These are phyloP conservation scores for Watsonalla binaria DNA, from an alignment of 2,888 invertebrate genomes.

Conservation along the genomic window DNA sequence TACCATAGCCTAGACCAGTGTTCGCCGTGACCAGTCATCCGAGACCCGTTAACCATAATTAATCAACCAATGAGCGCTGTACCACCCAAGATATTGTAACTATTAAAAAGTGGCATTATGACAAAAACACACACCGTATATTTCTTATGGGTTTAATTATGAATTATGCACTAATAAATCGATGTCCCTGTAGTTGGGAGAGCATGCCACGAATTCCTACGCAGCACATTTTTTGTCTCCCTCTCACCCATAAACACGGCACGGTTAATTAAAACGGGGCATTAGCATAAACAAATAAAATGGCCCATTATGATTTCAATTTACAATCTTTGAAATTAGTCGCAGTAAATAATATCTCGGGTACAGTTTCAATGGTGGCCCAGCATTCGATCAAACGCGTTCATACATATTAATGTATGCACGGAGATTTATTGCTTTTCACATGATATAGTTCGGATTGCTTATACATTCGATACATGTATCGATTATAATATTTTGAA, in stretches of 20 bases:
- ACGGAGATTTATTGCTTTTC: background rate
- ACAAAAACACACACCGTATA: constrained; percentile 40
- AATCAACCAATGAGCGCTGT: background rate
- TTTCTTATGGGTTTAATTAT: constrained; percentile 60
- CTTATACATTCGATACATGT: background rate
- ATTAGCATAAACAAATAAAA: constrained; percentile 80
- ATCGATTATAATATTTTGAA: background rate
- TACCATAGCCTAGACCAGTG: no score
- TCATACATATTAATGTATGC: constrained; percentile 5
- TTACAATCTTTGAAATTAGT: constrained; percentile 76
- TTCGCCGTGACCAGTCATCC: background rate
- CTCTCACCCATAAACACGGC: constrained; percentile 44
- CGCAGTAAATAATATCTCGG: constrained; percentile 73
- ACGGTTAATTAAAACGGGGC: constrained; percentile 70
- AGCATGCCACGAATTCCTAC: constrained; percentile 47
- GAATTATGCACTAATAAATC: constrained; percentile 67
- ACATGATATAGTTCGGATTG: background rate
- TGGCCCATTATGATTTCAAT: constrained; percentile 76
- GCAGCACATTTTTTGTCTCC: constrained; percentile 27
- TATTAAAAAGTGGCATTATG: constrained; percentile 19
- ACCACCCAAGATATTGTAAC: constrained; percentile 34
- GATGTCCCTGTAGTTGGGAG: constrained; percentile 35
- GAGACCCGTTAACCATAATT: background rate
- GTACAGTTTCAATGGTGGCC: constrained; percentile 45
- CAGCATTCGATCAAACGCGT: background rate